Evolutionary conservation across 1,140 invertebrate species (phyloP).

Genomic region (Propsilocerus akamusi): DNA sequence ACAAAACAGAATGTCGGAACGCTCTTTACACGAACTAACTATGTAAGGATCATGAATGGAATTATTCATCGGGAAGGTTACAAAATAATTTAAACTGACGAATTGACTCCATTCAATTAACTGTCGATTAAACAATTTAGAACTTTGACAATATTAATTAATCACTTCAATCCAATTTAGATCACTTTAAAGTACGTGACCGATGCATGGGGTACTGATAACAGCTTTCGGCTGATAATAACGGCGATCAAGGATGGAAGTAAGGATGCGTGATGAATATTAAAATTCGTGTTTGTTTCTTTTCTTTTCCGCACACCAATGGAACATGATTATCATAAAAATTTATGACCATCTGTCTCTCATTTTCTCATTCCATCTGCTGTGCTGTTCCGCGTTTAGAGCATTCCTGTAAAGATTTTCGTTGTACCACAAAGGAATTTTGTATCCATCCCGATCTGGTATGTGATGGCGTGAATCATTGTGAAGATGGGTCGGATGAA

Average conservation of each 20-base stretch:
- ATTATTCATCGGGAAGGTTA: too few relatives aligned
- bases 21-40: constrained; percentile 79
- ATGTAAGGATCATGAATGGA: too few relatives aligned
- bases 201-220: constrained; percentile 78
- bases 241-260: constrained; percentile 84
- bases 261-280: constrained; percentile 32
- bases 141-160: too few relatives aligned
- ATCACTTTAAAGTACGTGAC: constrained; percentile 87
- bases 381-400: constrained; percentile 29
- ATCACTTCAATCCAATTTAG: too few relatives aligned
- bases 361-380: not conserved
- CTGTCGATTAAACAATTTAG: too few relatives aligned
- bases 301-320: not conserved
- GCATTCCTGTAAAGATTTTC: constrained; percentile 72
- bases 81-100: too few relatives aligned
- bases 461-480: constrained; percentile 81
- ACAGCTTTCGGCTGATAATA: constrained; percentile 83
- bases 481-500: constrained; percentile 83
- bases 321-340: not conserved
- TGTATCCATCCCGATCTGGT: constrained; percentile 76
- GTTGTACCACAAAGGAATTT: constrained; percentile 65
- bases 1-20: constrained; percentile 68
- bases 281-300: not conserved
- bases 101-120: too few relatives aligned
- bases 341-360: not conserved